Evolutionary conservation across 2,888 invertebrate species (phyloP).

Genomic region (Atethmia centrago): DNA sequence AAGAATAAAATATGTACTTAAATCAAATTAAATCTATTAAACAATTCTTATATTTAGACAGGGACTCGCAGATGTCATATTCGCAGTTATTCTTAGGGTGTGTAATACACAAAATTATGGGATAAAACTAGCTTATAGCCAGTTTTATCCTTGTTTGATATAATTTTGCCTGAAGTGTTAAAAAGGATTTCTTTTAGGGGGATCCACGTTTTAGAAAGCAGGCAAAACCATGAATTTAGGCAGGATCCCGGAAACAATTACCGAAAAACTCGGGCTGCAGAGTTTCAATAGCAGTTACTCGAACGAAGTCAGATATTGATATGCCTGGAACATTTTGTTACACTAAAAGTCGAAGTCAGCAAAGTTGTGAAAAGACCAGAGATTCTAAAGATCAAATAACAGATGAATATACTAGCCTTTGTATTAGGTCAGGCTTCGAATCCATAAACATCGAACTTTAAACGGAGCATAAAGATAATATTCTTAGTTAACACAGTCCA

Average conservation of each 20-base stretch:
- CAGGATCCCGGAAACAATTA: not conserved
- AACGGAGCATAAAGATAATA: slow-evolving; percentile 10
- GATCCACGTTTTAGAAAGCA: not conserved
- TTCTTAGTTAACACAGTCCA: not conserved
- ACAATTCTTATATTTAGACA: too few relatives aligned
- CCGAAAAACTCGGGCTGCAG: not conserved
- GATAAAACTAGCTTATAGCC: too few relatives aligned
- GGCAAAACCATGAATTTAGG: not conserved
- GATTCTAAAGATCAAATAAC: not conserved
- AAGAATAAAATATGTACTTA: too few relatives aligned
- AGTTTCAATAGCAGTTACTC: not conserved
- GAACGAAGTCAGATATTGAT: not conserved
- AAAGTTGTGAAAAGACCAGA: not conserved
- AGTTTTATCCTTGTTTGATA: not conserved
- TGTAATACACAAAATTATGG: too few relatives aligned
- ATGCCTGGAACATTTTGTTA: not conserved
- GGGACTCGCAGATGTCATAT: too few relatives aligned
- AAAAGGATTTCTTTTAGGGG: not conserved
- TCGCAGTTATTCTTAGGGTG: too few relatives aligned
- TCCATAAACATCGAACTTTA: not conserved
- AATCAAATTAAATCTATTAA: too few relatives aligned
- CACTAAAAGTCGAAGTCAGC: not conserved
- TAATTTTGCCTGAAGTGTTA: too few relatives aligned
- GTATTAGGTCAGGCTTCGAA: not conserved
- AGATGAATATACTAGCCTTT: not conserved